A percentile compares a stretch with the other conserved stretches of the same genome.
Conservation (phyloP, 2,797 vertebrate genomes). For the Microcaecilia unicolor region DNA sequence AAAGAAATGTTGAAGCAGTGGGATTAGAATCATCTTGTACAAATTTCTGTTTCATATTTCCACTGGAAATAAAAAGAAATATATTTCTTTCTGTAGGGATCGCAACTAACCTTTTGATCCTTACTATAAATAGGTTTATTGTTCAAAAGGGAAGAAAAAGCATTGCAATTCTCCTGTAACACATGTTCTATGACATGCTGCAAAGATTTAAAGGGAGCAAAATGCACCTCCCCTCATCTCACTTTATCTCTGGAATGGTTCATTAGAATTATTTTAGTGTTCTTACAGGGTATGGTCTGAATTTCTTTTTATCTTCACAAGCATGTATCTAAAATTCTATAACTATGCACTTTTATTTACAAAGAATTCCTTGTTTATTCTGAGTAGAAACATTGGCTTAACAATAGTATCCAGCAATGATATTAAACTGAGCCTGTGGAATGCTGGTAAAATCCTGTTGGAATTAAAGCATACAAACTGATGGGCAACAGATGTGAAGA, state of each 20-base stretch:
- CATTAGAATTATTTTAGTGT: too few relatives aligned
- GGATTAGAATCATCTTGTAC: background rate
- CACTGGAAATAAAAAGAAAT: background rate
- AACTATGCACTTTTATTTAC: too few relatives aligned
- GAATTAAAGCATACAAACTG: slow-evolving; percentile 55
- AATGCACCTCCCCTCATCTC: too few relatives aligned
- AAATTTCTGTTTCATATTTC: background rate
- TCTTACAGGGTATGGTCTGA: too few relatives aligned
- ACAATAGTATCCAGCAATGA: slow-evolving; percentile 1
- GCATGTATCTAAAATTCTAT: too few relatives aligned
- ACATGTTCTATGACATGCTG: background rate
- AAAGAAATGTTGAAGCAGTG: background rate
- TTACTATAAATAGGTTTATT: background rate
- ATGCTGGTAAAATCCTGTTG: slow-evolving; percentile 1
- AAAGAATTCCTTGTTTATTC: background rate
- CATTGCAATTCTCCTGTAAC: background rate
- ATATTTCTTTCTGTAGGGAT: background rate
- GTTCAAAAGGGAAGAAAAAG: background rate
- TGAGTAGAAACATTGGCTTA: background rate
- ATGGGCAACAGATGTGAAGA: slow-evolving; percentile 76
- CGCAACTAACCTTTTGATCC: background rate
- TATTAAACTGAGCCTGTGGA: slow-evolving; percentile 1
- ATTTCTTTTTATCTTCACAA: too few relatives aligned
- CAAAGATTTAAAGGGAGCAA: background rate
- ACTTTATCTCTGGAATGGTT: too few relatives aligned